Evolutionary conservation across 2,888 invertebrate species (phyloP).

Genomic region (Timema podura): DNA sequence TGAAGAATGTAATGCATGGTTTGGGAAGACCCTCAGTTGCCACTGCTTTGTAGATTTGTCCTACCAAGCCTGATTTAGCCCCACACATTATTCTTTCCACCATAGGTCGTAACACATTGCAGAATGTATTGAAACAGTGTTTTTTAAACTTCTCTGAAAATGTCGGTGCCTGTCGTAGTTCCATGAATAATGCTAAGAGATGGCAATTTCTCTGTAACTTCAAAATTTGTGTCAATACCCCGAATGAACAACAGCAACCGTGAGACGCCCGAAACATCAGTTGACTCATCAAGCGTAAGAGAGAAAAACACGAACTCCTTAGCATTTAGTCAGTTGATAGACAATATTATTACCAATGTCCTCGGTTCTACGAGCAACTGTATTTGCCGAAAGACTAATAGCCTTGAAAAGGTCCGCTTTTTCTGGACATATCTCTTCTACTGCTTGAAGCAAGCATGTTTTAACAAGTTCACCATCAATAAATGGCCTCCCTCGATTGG

Average conservation of each 20-base stretch:
- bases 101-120: not conserved
- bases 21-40: conserved; percentile 1
- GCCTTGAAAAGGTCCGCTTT: not conserved
- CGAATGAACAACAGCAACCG: not conserved
- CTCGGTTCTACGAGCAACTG: not conserved
- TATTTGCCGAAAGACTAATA: not conserved
- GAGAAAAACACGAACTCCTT: not conserved
- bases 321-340: not conserved
- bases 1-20: not conserved
- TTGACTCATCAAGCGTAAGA: conserved; percentile 3
- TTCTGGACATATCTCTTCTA: conserved; percentile 8
- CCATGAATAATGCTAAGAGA: not conserved
- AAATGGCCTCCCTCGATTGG: conserved; percentile 1
- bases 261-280: not conserved
- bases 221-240: not conserved
- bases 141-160: not conserved
- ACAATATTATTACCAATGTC: conserved; percentile 3
- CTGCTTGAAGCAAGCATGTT: conserved; percentile 13
- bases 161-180: conserved; percentile 8
- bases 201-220: not conserved
- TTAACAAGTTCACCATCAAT: conserved; percentile 11
- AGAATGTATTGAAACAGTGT: not conserved
- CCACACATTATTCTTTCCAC: not conserved
- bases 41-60: not conserved
- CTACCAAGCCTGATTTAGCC: not conserved